phyloP scores from a whole-genome alignment of 2,113 vertebrate genomes.

The Lipophrys pholis region DNA sequence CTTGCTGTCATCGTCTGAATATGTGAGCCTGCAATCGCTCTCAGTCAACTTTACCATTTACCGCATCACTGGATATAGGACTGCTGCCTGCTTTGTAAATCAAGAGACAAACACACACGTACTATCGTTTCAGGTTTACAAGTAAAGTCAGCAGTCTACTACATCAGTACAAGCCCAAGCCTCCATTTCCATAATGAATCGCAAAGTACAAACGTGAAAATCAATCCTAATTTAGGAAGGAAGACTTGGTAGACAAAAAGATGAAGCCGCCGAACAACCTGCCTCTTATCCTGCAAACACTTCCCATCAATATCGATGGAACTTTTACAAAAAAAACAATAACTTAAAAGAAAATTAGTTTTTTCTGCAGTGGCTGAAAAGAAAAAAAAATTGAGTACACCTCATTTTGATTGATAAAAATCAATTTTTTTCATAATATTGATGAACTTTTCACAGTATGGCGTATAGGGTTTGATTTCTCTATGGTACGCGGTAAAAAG shows the following conservation, averaged over 20 bases:
- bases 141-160: background rate
- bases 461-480: background rate
- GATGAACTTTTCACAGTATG: background rate
- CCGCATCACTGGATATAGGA: conserved; percentile 1
- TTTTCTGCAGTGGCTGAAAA: background rate
- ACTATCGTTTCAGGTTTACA: background rate
- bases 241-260: conserved; percentile 7
- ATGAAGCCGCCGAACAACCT: conserved; percentile 25
- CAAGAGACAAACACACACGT: background rate
- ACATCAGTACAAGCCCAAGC: conserved; percentile 10
- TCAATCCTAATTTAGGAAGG: conserved; percentile 35
- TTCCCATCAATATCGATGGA: conserved; percentile 20
- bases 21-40: conserved; percentile 11
- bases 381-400: background rate
- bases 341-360: background rate
- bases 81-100: conserved; percentile 35
- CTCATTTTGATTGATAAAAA: too few species aligned
- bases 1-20: conserved; percentile 17
- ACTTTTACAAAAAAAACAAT: background rate
- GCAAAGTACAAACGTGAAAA: conserved; percentile 29
- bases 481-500: background rate
- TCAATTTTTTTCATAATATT: too few species aligned
- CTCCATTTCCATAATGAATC: conserved; percentile 22
- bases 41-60: conserved; percentile 43
- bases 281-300: conserved; percentile 17